These are phyloP conservation scores for Erythrocercus mccallii DNA, from an alignment of 2,113 vertebrate species.

Conservation along the genomic window DNA sequence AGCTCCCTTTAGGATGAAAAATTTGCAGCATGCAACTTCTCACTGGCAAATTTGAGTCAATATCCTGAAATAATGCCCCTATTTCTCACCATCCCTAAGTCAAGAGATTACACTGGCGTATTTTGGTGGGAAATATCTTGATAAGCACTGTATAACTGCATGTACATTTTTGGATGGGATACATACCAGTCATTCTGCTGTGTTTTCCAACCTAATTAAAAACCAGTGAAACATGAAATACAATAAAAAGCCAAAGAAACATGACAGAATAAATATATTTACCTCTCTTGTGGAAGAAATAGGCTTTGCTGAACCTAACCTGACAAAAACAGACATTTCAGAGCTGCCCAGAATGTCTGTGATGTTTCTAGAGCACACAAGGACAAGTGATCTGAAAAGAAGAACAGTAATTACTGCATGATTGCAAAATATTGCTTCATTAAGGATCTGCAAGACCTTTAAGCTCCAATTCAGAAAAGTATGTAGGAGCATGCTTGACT, in stretches of 20 bases:
- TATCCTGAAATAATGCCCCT: background rate
- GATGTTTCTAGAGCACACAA: slow-evolving; percentile 56
- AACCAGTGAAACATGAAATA: background rate
- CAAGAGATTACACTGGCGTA: background rate
- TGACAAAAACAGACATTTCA: slow-evolving; percentile 40
- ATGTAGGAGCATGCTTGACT: background rate
- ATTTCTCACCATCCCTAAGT: background rate
- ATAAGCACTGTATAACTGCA: background rate
- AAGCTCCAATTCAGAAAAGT: background rate
- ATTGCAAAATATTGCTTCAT: background rate
- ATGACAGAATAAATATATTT: background rate
- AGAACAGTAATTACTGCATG: background rate
- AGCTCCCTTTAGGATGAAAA: background rate
- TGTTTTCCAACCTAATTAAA: background rate
- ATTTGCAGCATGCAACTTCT: background rate
- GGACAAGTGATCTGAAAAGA: slow-evolving; percentile 56
- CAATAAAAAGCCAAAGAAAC: background rate
- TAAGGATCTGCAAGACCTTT: background rate
- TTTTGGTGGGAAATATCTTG: background rate
- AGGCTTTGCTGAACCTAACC: slow-evolving; percentile 23
- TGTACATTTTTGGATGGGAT: background rate
- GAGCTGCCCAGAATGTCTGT: background rate
- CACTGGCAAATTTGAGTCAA: background rate
- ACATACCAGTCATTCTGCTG: background rate
- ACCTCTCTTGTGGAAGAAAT: slow-evolving; percentile 22